Conservation (phyloP, 2,888 invertebrate genomes). For the Phanerotoma sp. region DNA sequence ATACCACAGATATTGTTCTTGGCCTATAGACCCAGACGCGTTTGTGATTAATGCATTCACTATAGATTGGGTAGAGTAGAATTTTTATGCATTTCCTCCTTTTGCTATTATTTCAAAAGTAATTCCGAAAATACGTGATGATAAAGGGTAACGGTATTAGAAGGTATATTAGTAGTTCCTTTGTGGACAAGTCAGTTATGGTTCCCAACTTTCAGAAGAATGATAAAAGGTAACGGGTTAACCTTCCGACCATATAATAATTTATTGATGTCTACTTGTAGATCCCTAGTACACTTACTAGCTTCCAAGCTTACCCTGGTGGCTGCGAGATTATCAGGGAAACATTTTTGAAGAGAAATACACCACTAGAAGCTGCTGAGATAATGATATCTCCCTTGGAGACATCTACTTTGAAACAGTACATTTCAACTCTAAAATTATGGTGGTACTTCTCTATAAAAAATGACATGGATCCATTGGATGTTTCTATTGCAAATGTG, state of each 20-base stretch:
- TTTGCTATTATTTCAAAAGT: constrained; percentile 20
- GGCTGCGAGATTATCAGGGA: neutral
- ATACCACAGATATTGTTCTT: too few relatives aligned
- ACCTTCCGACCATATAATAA: constrained; percentile 19
- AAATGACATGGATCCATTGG: neutral
- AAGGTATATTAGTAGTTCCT: constrained; percentile 39
- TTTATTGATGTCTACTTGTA: constrained; percentile 31
- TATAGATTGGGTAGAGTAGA: too few relatives aligned
- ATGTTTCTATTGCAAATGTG: neutral
- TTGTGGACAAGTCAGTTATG: constrained; percentile 36
- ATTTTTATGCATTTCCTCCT: constrained; percentile 21
- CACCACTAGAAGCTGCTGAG: constrained; percentile 12
- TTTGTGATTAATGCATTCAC: too few relatives aligned
- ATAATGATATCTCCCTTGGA: constrained; percentile 32
- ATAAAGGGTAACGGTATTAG: too few relatives aligned
- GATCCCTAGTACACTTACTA: constrained; percentile 33
- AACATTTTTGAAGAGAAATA: neutral
- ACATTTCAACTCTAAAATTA: constrained; percentile 26
- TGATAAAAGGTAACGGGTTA: neutral
- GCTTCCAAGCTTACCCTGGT: neutral
- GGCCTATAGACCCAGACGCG: too few relatives aligned
- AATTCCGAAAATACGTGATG: constrained; percentile 22
- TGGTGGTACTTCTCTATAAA: constrained; percentile 32
- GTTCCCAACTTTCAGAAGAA: constrained; percentile 32
- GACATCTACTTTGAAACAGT: constrained; percentile 31